Evolutionary conservation across 2,888 invertebrate genomes (phyloP).

Genomic region (Anoncus sp.): DNA sequence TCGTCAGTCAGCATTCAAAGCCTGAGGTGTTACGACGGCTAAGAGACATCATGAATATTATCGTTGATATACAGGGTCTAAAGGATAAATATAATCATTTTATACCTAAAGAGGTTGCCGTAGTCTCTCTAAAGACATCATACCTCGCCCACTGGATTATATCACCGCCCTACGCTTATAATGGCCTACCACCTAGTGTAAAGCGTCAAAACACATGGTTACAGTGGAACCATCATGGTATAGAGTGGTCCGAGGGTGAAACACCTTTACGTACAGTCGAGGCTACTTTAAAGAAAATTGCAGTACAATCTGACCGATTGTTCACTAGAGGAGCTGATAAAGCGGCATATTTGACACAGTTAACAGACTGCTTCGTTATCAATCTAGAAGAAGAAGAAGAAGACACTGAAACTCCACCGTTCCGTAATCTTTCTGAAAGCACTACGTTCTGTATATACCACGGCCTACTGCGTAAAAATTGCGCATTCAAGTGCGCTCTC

Average conservation of each 20-base stretch:
- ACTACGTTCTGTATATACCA: constrained; percentile 7
- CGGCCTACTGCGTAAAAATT: not conserved
- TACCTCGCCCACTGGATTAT: constrained; percentile 12
- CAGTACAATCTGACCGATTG: constrained; percentile 66
- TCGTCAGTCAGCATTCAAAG: too few species aligned
- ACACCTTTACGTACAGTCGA: constrained; percentile 1
- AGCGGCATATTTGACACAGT: not conserved
- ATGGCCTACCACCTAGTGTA: constrained; percentile 5
- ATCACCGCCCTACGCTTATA: constrained; percentile 1
- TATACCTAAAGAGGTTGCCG: constrained; percentile 5
- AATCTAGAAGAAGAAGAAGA: constrained; percentile 14
- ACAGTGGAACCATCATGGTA: constrained; percentile 29
- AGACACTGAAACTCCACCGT: too few species aligned
- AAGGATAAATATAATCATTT: constrained; percentile 9
- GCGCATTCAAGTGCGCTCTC: constrained; percentile 20
- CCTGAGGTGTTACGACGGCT: too few species aligned
- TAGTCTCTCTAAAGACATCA: constrained; percentile 3
- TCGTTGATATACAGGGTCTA: too few species aligned
- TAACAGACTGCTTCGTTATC: constrained; percentile 32
- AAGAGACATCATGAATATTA: too few species aligned
- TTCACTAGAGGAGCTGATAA: constrained; percentile 52
- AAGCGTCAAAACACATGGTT: constrained; percentile 18
- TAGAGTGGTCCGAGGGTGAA: constrained; percentile 61
- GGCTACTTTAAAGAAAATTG: constrained; percentile 32
- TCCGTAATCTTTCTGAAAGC: constrained; percentile 1